These are phyloP conservation scores for Laticauda laticaudata DNA, from an alignment of 2,113 vertebrate species.

Conservation along the genomic window DNA sequence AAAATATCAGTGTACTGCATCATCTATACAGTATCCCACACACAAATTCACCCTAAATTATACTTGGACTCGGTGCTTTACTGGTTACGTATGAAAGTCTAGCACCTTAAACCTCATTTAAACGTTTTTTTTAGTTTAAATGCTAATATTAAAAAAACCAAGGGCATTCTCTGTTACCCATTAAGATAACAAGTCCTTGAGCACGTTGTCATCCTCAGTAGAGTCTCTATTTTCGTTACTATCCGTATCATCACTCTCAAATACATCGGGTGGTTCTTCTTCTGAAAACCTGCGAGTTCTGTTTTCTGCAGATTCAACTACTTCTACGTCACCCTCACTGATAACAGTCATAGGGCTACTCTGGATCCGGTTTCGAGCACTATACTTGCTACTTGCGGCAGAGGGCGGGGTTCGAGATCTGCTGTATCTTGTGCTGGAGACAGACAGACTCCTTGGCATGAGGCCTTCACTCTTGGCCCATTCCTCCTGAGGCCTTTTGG, in stretches of 20 bases:
- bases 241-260: slow-evolving; percentile 49
- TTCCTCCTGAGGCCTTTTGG: slow-evolving; percentile 79
- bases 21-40: slow-evolving; percentile 40
- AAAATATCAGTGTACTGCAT: slow-evolving; percentile 33
- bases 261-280: slow-evolving; percentile 49
- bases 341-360: slow-evolving; percentile 99
- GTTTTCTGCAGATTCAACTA: slow-evolving; percentile 70
- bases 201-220: slow-evolving; percentile 35
- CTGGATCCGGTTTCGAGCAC: slow-evolving; percentile 85
- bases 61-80: slow-evolving; percentile 38
- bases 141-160: not conserved
- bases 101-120: slow-evolving; percentile 52
- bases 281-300: slow-evolving; percentile 55
- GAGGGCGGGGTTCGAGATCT: slow-evolving; percentile 91
- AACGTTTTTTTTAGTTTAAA: slow-evolving; percentile 58
- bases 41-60: slow-evolving; percentile 44
- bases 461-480: slow-evolving; percentile 84
- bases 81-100: slow-evolving; percentile 29
- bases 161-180: not conserved
- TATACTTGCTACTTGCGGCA: slow-evolving; percentile 95
- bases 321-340: slow-evolving; percentile 91
- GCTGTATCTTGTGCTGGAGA: slow-evolving; percentile 78
- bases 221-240: slow-evolving; percentile 31
- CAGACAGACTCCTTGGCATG: slow-evolving; percentile 79
- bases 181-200: slow-evolving; percentile 45